Conservation (phyloP, 1,140 invertebrate species). For the Scaptodrosophila lebanonensis region DNA sequence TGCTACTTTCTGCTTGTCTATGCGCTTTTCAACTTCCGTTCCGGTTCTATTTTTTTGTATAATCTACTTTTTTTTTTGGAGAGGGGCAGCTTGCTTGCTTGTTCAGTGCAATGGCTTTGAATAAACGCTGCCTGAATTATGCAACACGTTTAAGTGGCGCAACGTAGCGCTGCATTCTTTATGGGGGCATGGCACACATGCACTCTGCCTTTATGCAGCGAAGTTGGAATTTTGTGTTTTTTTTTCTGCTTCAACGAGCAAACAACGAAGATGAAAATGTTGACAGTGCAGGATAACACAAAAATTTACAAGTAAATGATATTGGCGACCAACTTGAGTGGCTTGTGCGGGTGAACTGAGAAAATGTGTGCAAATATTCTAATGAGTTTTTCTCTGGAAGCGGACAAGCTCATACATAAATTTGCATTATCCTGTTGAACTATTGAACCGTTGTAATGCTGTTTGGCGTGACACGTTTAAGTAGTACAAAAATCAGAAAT, state of each 20-base stretch:
- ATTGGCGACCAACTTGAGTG: slow-evolving; percentile 35
- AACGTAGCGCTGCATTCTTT: slow-evolving; percentile 40
- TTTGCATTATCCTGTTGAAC: too few species aligned
- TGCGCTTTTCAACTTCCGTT: slow-evolving; percentile 10
- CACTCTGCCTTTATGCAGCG: background rate
- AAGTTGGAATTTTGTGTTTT: slow-evolving; percentile 31
- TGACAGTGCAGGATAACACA: slow-evolving; percentile 43
- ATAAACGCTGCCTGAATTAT: slow-evolving; percentile 64
- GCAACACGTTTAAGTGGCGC: slow-evolving; percentile 61
- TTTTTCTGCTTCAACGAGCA: background rate
- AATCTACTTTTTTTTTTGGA: background rate
- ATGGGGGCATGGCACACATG: slow-evolving; percentile 9
- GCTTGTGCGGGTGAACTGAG: slow-evolving; percentile 34
- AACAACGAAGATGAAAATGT: slow-evolving; percentile 40
- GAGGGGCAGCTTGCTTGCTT: slow-evolving; percentile 4
- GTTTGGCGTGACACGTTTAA: too few species aligned
- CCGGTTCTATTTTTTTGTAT: background rate
- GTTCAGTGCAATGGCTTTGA: slow-evolving; percentile 51
- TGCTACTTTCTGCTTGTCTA: slow-evolving; percentile 39
- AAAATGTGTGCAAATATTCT: too few species aligned
- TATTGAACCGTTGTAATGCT: too few species aligned
- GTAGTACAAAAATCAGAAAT: too few species aligned
- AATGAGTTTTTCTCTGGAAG: too few species aligned
- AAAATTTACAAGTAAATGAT: slow-evolving; percentile 51
- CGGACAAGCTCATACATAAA: too few species aligned